Evolutionary conservation across 2,888 invertebrate species (phyloP), one percentile per base, ranked within the genome.

Genomic region (Chrysomela aeneicollis): DNA sequence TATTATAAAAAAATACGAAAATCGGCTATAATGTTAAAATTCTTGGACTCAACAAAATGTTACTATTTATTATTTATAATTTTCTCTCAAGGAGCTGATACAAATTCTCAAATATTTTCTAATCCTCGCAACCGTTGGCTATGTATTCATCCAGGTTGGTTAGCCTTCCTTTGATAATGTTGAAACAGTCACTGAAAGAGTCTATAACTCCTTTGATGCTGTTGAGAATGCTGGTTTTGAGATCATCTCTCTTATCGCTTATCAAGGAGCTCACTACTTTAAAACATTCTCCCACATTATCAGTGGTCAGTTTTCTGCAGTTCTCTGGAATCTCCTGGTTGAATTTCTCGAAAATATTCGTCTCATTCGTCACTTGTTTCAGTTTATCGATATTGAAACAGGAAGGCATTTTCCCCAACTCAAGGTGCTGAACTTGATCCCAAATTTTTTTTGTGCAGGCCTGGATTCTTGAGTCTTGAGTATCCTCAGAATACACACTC

Each of bases 111-210:
- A 49, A 12, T 49, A 17, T 47, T 51, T 26, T 26, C 32, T 12
- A 18, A 18, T 22, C 32, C n/a, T 52, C 32, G 26, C 52, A 52
- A 32, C 52, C 52, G 8, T 52, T 52, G 3, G 30, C 10, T 52
- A 52, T 18, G 54, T 69, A 70, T 18, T 67, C 30, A 51, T 69
- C 69, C 32, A 71, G 52, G 19, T 49, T 54, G n/a, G 30, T 53
- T 3, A 65, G 32, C 15, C 42, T 46, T 0, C 37, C 18, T 15
- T 50, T 35, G 1, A 58, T 2, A 19, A 21, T 19, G 10, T 54
- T 57, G 15, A 64, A 1, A 35, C 69, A 70, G 12, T 17, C 9
- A 30, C 5, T 0, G 32, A 53, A 53, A 17, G 35, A 5, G 1
- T 1, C 0, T 2, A 5, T 18, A 3, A 59, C 10, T 17, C 22